A percentile compares a stretch with the other conserved stretches of the same genome.
Conservation (phyloP, 37 sponge, comb jelly and placozoan genomes). For the Axinella damicornis region DNA sequence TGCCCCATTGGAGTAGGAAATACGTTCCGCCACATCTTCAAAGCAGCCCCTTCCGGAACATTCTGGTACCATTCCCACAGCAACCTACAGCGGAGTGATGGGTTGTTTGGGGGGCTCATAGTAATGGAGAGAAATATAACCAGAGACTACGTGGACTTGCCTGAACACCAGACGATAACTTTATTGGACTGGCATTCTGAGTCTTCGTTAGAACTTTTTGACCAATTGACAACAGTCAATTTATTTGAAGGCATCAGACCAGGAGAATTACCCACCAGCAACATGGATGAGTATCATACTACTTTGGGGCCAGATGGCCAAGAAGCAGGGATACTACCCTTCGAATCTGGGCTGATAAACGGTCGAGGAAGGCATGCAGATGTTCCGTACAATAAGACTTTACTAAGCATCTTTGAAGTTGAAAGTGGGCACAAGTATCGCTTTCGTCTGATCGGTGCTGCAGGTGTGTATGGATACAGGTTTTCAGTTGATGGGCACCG, state of each 20-base stretch:
- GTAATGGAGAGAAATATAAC: conserved; percentile 11
- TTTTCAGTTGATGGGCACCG: conserved; percentile 67
- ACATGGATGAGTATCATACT: not conserved
- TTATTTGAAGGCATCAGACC: not conserved
- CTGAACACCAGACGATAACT: conserved; percentile 59
- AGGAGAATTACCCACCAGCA: not conserved
- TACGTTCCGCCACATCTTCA: conserved; percentile 62
- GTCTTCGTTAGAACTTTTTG: not conserved
- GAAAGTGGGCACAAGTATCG: conserved; percentile 17
- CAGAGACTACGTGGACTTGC: conserved; percentile 1
- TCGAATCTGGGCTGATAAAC: conserved; percentile 59
- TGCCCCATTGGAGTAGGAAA: conserved; percentile 40
- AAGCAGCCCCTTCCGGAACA: conserved; percentile 54
- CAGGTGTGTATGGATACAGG: conserved; percentile 42
- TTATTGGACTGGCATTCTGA: conserved; percentile 43
- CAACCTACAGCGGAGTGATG: conserved; percentile 64
- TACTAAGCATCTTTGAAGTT: conserved; percentile 31
- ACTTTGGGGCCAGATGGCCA: not conserved
- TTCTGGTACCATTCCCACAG: conserved; percentile 81
- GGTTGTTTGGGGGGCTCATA: conserved; percentile 65
- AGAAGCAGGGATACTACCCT: conserved; percentile 12
- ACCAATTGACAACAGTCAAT: too few species aligned
- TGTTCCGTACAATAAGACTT: not conserved
- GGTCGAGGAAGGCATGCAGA: conserved; percentile 50
- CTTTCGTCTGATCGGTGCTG: conserved; percentile 68